Evolutionary conservation across 2,888 invertebrate species (phyloP), one percentile per base, ranked within the genome.

Genomic region (Eueremaeus valkanovi): DNA sequence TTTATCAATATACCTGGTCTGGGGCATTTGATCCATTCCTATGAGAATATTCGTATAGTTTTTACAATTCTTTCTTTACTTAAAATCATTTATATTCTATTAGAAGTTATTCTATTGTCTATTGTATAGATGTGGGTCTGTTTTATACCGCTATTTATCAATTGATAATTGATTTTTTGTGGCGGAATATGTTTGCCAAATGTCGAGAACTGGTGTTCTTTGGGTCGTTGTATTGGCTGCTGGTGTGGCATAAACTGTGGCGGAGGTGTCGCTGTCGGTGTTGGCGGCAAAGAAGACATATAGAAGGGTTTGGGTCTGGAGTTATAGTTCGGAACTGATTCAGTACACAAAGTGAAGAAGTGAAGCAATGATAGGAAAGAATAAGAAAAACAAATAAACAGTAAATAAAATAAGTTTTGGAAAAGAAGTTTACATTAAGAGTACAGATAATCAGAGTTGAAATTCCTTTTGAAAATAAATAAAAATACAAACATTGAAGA

Each of bases 301-400:
- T 66, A 66, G 36, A 66, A 66, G 11, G 66, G 66, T 66, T 66
- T 66, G 21, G 66, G 66, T n/a, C 66, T 36, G n/a, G 18, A 33
- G 36, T 66, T 66, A 36, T 66, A 66, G 66, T 66, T 36, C 1
- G 66, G 36, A 40, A n/a, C 66, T 66, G 66, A 51, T 51, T 9
- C 18, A 16, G 21, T 6, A 51, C 51, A 51, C 6, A 51, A 9
- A 51, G 21, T 9, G 51, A 51, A 55, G 21, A 3, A 18, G 24
- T 21, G 1, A 16, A 6, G 3, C 51, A 51, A 18, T 45, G 11
- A 24, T 3, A 51, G 21, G 51, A 51, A 51, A n/a, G n/a, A 51
- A 51, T 24, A 51, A 51, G 40, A 40, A 24, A 51, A 51, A 51
- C 5, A 51, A 51, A 21, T 51, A 21, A 51, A 21, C 16, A 5